phyloP scores from a whole-genome alignment of 92 coral and sea anemone genomes.

The Zoanthus sociatus region DNA sequence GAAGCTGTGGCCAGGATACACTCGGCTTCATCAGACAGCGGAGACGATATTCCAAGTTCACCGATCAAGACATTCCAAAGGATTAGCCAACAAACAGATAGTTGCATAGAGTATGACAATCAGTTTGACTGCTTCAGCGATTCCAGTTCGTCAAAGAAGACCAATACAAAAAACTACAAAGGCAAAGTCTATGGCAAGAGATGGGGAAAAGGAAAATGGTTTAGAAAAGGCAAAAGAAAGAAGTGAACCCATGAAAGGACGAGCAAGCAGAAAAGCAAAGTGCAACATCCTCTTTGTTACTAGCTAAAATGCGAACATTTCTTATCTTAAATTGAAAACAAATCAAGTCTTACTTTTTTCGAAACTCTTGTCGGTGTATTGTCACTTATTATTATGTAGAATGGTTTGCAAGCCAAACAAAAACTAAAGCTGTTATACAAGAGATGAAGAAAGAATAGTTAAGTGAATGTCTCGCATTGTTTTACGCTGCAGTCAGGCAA shows the following conservation, averaged over 20 bases:
- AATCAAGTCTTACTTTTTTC: too few relatives aligned
- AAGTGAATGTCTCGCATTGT: too few relatives aligned
- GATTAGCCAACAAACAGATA: slow-evolving; percentile 38
- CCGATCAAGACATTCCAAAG: slow-evolving; percentile 40
- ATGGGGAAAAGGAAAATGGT: slow-evolving; percentile 11
- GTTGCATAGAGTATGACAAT: slow-evolving; percentile 25
- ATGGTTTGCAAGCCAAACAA: too few relatives aligned
- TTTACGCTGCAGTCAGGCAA: too few relatives aligned
- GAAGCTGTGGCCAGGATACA: slow-evolving; percentile 11
- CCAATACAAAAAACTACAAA: neutral
- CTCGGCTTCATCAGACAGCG: slow-evolving; percentile 26
- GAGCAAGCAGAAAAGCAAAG: neutral
- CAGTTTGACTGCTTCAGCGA: slow-evolving; percentile 37
- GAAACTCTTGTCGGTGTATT: too few relatives aligned
- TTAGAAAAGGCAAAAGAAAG: neutral
- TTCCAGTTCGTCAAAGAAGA: neutral
- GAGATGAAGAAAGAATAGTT: too few relatives aligned
- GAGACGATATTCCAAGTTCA: slow-evolving; percentile 16
- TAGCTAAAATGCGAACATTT: too few relatives aligned
- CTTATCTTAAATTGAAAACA: too few relatives aligned
- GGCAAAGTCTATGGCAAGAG: slow-evolving; percentile 4
- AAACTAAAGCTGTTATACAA: too few relatives aligned
- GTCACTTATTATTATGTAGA: too few relatives aligned
- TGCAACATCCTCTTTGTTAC: too few relatives aligned
- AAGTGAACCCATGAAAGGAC: neutral